phyloP scores from a whole-genome alignment of 2,113 vertebrate genomes.

The Dolichotis patagonum region DNA sequence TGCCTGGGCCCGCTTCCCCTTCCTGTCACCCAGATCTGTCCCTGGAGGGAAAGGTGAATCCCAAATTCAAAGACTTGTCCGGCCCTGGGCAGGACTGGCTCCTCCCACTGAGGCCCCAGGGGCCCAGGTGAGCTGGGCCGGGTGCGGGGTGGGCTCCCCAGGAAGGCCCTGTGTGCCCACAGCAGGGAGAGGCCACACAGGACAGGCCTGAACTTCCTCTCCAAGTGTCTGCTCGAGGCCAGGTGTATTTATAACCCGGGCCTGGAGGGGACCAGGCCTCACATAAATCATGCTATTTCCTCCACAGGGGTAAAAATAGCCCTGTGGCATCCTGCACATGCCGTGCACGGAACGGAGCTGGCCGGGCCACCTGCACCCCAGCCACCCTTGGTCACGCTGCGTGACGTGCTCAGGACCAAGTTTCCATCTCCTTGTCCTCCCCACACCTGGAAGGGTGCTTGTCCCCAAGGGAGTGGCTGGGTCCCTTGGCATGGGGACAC shows the following conservation, averaged over 20 bases:
- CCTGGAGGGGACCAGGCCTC: conserved; percentile 65
- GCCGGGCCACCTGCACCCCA: neutral
- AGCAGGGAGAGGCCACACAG: neutral
- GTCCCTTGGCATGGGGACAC: neutral
- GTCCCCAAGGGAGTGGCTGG: neutral
- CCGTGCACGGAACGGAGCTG: conserved; percentile 8
- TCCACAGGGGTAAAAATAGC: conserved; percentile 79
- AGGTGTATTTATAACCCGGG: conserved; percentile 80
- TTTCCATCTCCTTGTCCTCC: neutral
- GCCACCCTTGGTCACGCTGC: neutral
- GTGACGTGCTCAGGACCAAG: neutral
- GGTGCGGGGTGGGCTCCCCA: neutral
- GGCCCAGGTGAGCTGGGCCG: neutral
- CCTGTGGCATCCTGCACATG: conserved; percentile 55
- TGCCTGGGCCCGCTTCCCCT: neutral
- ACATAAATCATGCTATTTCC: conserved; percentile 77
- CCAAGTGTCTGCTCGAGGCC: neutral
- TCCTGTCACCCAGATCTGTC: neutral
- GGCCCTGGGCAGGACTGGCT: neutral
- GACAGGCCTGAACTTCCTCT: neutral
- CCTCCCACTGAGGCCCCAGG: neutral
- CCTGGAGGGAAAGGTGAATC: neutral
- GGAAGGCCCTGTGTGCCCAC: neutral
- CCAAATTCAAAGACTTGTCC: neutral
- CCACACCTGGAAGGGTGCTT: neutral